Percentiles rank a stretch among this genome's conserved stretches.
Evolutionary conservation across 2,113 vertebrate genomes (phyloP).

Genomic region (Scophthalmus maximus): DNA sequence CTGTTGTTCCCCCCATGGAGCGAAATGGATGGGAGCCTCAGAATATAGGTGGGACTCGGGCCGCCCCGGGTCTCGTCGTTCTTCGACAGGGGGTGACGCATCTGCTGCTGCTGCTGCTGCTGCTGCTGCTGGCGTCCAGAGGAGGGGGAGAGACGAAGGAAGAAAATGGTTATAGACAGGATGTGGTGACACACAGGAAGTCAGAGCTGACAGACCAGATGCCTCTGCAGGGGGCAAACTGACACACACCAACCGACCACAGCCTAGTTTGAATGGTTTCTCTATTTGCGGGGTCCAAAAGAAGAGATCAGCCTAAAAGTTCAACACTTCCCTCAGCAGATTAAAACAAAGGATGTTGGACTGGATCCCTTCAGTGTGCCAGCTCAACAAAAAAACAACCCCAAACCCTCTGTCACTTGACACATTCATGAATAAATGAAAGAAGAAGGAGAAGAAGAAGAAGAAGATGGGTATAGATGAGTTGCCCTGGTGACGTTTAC

Average conservation of each 20-base stretch:
- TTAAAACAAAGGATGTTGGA: too few species aligned
- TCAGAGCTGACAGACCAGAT: conserved; percentile 38
- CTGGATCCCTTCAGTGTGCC: background rate
- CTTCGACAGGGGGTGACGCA: conserved; percentile 46
- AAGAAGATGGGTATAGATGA: background rate
- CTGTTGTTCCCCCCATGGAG: conserved; percentile 45
- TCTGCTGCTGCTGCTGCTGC: conserved; percentile 63
- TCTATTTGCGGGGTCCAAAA: too few species aligned
- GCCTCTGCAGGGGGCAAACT: conserved; percentile 6
- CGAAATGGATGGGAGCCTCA: conserved; percentile 43
- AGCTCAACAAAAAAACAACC: background rate
- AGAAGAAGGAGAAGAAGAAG: background rate
- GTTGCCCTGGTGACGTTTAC: background rate
- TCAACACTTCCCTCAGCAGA: too few species aligned
- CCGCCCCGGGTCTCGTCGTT: conserved; percentile 40
- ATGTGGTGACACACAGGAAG: conserved; percentile 83
- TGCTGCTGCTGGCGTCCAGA: conserved; percentile 53
- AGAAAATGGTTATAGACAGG: conserved; percentile 75
- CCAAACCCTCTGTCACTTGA: background rate
- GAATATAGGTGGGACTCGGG: conserved; percentile 62
- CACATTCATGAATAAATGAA: too few species aligned
- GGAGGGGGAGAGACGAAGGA: too few species aligned
- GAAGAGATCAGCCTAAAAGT: too few species aligned
- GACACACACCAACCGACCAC: background rate
- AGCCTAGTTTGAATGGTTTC: too few species aligned